These are phyloP conservation scores for Pseudorectes ferrugineus DNA, from an alignment of 2,113 vertebrate genomes.

Conservation along the genomic window DNA sequence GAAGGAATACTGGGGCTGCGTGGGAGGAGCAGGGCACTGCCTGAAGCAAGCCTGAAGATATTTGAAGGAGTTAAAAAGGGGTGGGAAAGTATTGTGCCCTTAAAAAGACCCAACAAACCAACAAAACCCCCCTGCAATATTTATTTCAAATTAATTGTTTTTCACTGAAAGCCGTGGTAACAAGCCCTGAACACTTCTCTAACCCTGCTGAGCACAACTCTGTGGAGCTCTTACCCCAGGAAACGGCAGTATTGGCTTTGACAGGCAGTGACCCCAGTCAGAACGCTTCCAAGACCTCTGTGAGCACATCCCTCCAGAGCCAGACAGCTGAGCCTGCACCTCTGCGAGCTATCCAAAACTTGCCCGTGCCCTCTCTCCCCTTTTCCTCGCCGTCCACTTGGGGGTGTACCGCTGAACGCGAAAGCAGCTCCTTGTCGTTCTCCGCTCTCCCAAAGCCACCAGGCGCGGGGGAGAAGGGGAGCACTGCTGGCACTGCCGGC, in stretches of 20 bases:
- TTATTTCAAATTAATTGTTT: not conserved
- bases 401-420: not conserved
- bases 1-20: not conserved
- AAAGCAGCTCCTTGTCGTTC: not conserved
- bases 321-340: not conserved
- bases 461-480: not conserved
- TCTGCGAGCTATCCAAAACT: not conserved
- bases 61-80: not conserved
- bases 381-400: not conserved
- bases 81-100: not conserved
- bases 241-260: not conserved
- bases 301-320: not conserved
- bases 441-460: not conserved
- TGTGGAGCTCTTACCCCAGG: not conserved
- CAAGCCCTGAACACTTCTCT: not conserved
- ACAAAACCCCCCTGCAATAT: accelerated
- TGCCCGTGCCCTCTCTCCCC: not conserved
- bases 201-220: not conserved
- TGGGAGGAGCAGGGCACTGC: not conserved
- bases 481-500: not conserved
- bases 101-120: not conserved
- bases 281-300: not conserved
- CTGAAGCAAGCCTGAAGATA: not conserved
- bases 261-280: not conserved
- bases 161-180: not conserved